A percentile compares a stretch with the other conserved stretches of the same genome.
These are phyloP conservation scores for Amphiura filiformis DNA, from an alignment of 35 echinoderm and acorn worm genomes.

Conservation along the genomic window DNA sequence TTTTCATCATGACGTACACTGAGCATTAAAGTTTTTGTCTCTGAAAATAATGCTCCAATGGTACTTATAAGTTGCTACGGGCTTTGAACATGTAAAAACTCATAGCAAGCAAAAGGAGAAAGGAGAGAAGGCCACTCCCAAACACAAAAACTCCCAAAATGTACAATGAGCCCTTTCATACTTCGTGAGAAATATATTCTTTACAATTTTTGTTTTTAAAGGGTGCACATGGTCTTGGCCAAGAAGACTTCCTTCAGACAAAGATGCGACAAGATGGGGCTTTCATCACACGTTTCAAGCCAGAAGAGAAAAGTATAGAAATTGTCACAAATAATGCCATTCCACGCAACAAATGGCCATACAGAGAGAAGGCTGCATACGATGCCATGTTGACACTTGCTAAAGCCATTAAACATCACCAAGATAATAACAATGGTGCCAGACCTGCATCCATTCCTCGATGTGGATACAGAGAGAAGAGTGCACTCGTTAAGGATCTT, in stretches of 20 bases:
- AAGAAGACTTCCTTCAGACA: slow-evolving; percentile 49
- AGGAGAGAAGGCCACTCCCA: too few relatives aligned
- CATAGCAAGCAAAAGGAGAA: too few relatives aligned
- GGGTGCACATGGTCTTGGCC: slow-evolving; percentile 1
- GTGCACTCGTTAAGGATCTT: slow-evolving; percentile 9
- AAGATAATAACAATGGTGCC: not conserved
- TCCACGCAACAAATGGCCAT: slow-evolving; percentile 45
- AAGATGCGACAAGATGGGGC: slow-evolving; percentile 68
- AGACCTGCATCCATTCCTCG: slow-evolving; percentile 30
- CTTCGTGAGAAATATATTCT: too few relatives aligned
- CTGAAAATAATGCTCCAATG: too few relatives aligned
- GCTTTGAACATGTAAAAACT: too few relatives aligned
- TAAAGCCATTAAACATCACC: slow-evolving; percentile 34
- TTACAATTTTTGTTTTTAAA: too few relatives aligned
- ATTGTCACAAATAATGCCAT: slow-evolving; percentile 35
- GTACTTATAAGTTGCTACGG: too few relatives aligned
- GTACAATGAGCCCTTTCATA: too few relatives aligned
- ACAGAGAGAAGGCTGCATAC: slow-evolving; percentile 60
- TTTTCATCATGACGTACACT: too few relatives aligned
- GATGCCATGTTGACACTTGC: slow-evolving; percentile 50
- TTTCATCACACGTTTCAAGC: slow-evolving; percentile 68
- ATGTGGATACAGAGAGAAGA: slow-evolving; percentile 4
- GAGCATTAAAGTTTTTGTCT: too few relatives aligned
- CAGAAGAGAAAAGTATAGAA: not conserved
- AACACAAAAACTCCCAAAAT: too few relatives aligned